Evolutionary conservation across 1,140 invertebrate genomes (phyloP).

Genomic region (Microvelia longipes): DNA sequence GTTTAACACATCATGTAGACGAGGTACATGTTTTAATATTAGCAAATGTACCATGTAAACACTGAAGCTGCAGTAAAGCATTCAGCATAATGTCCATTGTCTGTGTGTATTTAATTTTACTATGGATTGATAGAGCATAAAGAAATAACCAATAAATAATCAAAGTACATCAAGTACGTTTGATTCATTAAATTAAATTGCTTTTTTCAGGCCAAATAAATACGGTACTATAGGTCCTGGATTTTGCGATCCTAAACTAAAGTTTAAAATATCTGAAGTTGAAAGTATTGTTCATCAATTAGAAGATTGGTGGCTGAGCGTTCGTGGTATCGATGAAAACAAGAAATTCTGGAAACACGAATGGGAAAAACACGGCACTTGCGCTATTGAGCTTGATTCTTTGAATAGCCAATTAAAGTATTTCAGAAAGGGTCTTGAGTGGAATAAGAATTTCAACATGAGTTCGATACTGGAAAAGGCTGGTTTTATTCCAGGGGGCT

Average conservation of each 20-base stretch:
- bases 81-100: too few species aligned
- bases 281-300: constrained; percentile 42
- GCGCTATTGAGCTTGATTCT: constrained; percentile 42
- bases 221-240: constrained; percentile 42
- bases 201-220: constrained; percentile 44
- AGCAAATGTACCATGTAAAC: too few species aligned
- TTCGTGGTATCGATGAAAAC: constrained; percentile 38
- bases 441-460: constrained; percentile 47
- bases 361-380: constrained; percentile 73
- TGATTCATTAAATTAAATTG: constrained; percentile 5
- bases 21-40: too few species aligned
- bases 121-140: too few species aligned
- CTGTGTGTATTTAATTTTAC: constrained; percentile 1
- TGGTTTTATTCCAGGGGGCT: constrained; percentile 41
- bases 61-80: too few species aligned
- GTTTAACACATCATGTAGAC: too few species aligned
- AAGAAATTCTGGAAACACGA: constrained; percentile 61
- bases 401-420: constrained; percentile 54
- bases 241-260: constrained; percentile 48
- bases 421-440: constrained; percentile 47
- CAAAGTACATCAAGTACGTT: too few species aligned
- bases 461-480: constrained; percentile 38
- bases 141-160: too few species aligned
- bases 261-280: constrained; percentile 44
- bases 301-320: constrained; percentile 52